These are phyloP conservation scores for Notocelia uddmanniana DNA, from an alignment of 2,888 invertebrate species.

Conservation along the genomic window DNA sequence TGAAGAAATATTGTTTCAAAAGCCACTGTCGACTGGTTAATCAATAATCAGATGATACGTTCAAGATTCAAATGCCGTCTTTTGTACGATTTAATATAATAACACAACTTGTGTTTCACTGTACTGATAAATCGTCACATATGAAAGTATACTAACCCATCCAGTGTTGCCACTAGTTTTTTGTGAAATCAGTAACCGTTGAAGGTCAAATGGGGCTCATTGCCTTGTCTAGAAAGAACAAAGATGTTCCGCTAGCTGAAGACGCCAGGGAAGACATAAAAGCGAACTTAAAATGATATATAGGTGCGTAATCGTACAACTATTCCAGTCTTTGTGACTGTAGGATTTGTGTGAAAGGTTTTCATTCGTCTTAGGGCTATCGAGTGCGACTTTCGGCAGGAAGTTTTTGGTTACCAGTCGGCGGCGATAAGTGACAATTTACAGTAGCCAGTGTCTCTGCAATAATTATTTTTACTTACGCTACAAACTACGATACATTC, in stretches of 20 bases:
- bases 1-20: too few relatives aligned
- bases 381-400: too few relatives aligned
- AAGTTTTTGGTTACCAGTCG: too few relatives aligned
- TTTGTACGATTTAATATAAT: not conserved
- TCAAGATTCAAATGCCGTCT: not conserved
- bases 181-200: conserved; percentile 29
- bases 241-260: conserved; percentile 22
- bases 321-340: not conserved
- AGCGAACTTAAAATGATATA: not conserved
- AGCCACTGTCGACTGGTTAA: too few relatives aligned
- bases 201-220: conserved; percentile 38
- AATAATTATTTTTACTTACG: too few relatives aligned
- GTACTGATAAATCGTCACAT: not conserved
- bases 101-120: not conserved
- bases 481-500: too few relatives aligned
- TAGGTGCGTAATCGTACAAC: not conserved
- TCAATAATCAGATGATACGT: too few relatives aligned
- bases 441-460: too few relatives aligned
- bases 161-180: conserved; percentile 12
- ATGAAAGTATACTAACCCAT: not conserved
- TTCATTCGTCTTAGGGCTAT: too few relatives aligned
- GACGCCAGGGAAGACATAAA: not conserved
- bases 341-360: not conserved
- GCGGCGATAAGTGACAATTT: too few relatives aligned
- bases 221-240: conserved; percentile 22